Percentiles rank a stretch among this genome's conserved stretches.
phyloP scores from a whole-genome alignment of 2,113 vertebrate species.

The Barbus barbus region DNA sequence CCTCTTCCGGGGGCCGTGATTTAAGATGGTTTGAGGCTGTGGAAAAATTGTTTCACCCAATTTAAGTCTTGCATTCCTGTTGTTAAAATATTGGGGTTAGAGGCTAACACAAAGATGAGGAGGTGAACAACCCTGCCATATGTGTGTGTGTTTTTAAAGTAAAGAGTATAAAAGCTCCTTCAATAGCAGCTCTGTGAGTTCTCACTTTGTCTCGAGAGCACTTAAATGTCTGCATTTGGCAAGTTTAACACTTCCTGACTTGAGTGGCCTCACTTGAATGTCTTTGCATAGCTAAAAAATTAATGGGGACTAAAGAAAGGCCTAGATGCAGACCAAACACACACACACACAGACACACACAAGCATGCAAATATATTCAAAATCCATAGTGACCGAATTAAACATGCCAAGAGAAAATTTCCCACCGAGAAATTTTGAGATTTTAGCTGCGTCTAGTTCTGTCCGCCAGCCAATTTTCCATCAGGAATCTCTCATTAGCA shows the following conservation, averaged over 20 bases:
- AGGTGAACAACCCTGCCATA: slow-evolving; percentile 58
- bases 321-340: neutral
- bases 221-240: slow-evolving; percentile 49
- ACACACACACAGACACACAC: slow-evolving; percentile 10
- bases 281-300: slow-evolving; percentile 14
- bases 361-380: neutral
- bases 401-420: slow-evolving; percentile 50
- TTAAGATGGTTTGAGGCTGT: slow-evolving; percentile 59
- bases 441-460: slow-evolving; percentile 42
- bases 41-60: slow-evolving; percentile 55
- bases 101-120: slow-evolving; percentile 39
- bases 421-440: slow-evolving; percentile 41
- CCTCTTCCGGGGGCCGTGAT: slow-evolving; percentile 43
- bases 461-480: slow-evolving; percentile 53
- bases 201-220: slow-evolving; percentile 32
- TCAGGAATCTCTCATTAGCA: slow-evolving; percentile 57
- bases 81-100: slow-evolving; percentile 51
- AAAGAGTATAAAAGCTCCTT: slow-evolving; percentile 69
- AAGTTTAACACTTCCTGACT: slow-evolving; percentile 52
- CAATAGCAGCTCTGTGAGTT: slow-evolving; percentile 36
- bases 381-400: slow-evolving; percentile 34
- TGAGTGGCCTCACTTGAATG: slow-evolving; percentile 34
- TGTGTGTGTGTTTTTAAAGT: slow-evolving; percentile 67
- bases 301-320: neutral
- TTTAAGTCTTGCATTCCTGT: slow-evolving; percentile 53